A percentile compares a stretch with the other conserved stretches of the same genome.
Evolutionary conservation across 2,113 vertebrate species (phyloP).

Genomic region (Pithys albifrons): DNA sequence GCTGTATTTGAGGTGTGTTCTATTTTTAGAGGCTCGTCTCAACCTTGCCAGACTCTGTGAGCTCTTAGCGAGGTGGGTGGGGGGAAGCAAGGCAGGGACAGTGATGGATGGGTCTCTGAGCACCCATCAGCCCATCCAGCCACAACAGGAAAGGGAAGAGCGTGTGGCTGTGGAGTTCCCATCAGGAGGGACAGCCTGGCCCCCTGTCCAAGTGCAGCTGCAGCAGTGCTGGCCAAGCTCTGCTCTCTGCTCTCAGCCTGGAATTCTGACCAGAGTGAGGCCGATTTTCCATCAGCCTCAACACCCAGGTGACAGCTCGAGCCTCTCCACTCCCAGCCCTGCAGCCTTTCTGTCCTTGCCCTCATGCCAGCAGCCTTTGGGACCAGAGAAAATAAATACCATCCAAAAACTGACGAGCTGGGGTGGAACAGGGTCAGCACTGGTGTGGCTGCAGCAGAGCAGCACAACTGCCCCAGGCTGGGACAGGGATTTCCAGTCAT

Average conservation of each 20-base stretch:
- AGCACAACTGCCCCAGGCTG: too few relatives aligned
- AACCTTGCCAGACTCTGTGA: not conserved
- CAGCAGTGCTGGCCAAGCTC: not conserved
- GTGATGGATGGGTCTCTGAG: not conserved
- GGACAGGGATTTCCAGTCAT: not conserved
- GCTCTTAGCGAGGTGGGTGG: not conserved
- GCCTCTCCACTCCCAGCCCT: not conserved
- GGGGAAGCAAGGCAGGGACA: not conserved
- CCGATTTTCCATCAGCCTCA: not conserved
- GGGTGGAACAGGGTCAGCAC: not conserved
- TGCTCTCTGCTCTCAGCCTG: not conserved
- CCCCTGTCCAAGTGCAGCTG: not conserved
- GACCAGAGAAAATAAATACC: accelerated
- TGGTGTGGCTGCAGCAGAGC: not conserved
- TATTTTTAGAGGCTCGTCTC: not conserved
- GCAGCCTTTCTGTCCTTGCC: not conserved
- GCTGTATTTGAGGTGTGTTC: not conserved
- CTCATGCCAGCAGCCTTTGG: not conserved
- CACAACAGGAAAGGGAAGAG: not conserved
- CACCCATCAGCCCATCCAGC: not conserved
- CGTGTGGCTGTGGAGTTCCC: not conserved
- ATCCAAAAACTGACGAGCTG: not conserved
- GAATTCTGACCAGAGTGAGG: not conserved
- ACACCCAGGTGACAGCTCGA: not conserved
- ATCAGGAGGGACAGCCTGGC: not conserved